These are phyloP conservation scores for Triplophysa dalaica DNA, from an alignment of 2,113 vertebrate genomes.

Conservation along the genomic window DNA sequence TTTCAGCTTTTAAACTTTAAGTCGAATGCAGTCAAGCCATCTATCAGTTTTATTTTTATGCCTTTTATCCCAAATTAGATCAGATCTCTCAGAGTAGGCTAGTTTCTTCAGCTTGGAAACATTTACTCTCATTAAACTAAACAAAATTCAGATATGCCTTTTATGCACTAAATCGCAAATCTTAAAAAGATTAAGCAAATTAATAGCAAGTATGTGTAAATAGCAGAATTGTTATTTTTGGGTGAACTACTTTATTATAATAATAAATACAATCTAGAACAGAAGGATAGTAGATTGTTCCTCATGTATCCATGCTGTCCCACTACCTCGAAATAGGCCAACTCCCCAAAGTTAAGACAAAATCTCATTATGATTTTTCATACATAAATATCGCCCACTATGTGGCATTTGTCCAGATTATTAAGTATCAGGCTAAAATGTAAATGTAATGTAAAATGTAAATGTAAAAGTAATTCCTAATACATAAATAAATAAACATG, in stretches of 20 bases:
- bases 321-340: neutral
- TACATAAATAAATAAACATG: neutral
- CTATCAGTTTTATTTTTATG: no score
- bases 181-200: no score
- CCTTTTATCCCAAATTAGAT: no score
- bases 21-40: no score
- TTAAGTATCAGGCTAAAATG: neutral
- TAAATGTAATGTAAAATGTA: no score
- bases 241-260: neutral
- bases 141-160: neutral
- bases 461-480: no score
- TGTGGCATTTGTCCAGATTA: neutral
- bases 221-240: no score
- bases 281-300: neutral
- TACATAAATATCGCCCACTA: neutral
- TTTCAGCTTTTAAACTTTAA: no score
- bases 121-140: no score
- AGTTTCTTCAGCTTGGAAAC: no score
- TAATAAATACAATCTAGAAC: neutral
- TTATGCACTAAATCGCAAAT: neutral
- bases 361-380: neutral
- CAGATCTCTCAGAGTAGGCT: no score
- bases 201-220: no score
- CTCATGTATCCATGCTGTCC: neutral
- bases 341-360: neutral